Base-by-base conservation (phyloP, 1,140 invertebrate species). In the Bactericera cockerelli region DNA sequence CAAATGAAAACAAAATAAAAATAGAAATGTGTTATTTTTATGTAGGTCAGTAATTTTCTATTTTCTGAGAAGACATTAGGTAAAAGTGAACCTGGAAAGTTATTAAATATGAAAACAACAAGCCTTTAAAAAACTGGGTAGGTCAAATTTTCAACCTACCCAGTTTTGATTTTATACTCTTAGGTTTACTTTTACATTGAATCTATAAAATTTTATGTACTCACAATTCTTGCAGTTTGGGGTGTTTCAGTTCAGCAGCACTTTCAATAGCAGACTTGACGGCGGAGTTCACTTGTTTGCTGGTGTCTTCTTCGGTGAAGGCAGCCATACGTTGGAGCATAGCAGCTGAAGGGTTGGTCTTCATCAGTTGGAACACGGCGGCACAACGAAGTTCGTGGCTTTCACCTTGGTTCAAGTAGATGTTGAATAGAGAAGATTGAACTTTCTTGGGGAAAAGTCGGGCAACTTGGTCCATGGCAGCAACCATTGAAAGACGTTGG, bases 321-420 rank as follows among this genome's bases (percentile, higher is more conserved):
- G 78, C 65, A 42, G 83, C 83, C 77, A 86, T 82, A 38, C 75
- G 71, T 69, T 81, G 79, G 63, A 86, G 76, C 74, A 83, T 81
- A 6, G 67, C 68, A 16, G 70, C 65, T 1, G 80, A 73, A 11
- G 83, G 82, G 38, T 77, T 70, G 31, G 77, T 73, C 53, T 70
- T 72, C 69, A 84, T 77, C 26, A 79, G 55, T n/a, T 75, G 69
- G 26, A 73, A 75, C 10, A 83, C 77, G 36, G 83, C 82, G 39
- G 77, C 76, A 24, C 77, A 75, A 62, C 83, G 76, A 1, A 85
- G 70, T 71, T 83, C 77, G 57, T 79, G 75, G 16, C 72, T 63
- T 63, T 86, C 83, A 53, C 70, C 75, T 13, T 71, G 71, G 67
- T 85, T 85, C 61, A 76, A 71, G 62, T 84, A 80, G 58, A 85